Conservation (phyloP, 2,888 invertebrate species). For the Cordilura impudica region DNA sequence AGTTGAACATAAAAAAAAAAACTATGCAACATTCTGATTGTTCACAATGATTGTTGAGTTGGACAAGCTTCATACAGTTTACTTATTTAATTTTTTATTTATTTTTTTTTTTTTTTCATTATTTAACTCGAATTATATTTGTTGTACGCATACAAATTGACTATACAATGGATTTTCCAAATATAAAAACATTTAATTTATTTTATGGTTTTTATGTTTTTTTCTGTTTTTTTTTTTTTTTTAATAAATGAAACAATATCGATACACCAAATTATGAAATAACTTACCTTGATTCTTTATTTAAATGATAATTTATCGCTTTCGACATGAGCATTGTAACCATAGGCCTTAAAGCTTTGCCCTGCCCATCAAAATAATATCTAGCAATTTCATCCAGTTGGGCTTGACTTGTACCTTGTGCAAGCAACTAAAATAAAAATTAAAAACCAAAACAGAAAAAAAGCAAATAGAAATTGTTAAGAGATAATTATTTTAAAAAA, state of each 20-base stretch:
- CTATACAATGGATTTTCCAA: not conserved
- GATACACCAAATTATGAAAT: not conserved
- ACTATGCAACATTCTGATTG: conserved; percentile 12
- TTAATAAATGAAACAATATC: conserved; percentile 6
- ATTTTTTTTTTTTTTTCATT: not conserved
- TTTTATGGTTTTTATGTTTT: too few relatives aligned
- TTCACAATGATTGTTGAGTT: conserved; percentile 20
- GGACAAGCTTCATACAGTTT: conserved; percentile 2
- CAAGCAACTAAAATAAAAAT: conserved; percentile 78
- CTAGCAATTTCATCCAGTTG: conserved; percentile 94
- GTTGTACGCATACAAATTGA: not conserved
- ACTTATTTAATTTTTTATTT: not conserved
- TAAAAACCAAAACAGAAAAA: too few relatives aligned
- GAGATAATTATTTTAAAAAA: too few relatives aligned
- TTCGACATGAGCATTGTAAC: conserved; percentile 95
- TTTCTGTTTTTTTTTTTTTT: too few relatives aligned
- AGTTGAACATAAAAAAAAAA: not conserved
- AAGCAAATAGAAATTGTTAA: not conserved
- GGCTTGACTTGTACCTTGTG: conserved; percentile 87
- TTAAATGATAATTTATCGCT: conserved; percentile 93
- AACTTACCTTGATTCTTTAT: conserved; percentile 88
- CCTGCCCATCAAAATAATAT: conserved; percentile 99
- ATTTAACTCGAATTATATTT: not conserved
- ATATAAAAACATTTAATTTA: not conserved
- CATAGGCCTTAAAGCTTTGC: conserved; percentile 97